Evolutionary conservation across 2,888 invertebrate genomes (phyloP).

Genomic region (Cartodere bifasciata): DNA sequence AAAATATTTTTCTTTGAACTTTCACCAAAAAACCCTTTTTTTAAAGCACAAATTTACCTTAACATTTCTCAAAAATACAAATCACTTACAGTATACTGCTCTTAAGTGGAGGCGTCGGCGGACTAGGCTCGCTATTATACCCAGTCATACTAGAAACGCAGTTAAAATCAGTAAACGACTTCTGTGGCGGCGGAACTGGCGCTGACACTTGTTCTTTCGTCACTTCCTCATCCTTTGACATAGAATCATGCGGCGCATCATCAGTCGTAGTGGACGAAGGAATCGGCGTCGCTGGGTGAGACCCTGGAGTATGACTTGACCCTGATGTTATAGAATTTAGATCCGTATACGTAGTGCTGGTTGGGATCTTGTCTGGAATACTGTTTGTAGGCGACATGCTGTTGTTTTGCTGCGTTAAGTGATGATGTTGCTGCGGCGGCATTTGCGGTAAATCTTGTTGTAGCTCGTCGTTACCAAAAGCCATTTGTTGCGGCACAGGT

Average conservation of each 20-base stretch:
- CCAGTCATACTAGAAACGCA: slow-evolving; percentile 34
- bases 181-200: slow-evolving; percentile 37
- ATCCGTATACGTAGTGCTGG: slow-evolving; percentile 32
- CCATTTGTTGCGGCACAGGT: slow-evolving; percentile 21
- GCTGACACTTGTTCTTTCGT: slow-evolving; percentile 27
- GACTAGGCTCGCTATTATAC: slow-evolving; percentile 25
- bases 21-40: too few species aligned
- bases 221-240: slow-evolving; percentile 27
- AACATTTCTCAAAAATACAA: too few species aligned
- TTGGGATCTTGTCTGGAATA: slow-evolving; percentile 32
- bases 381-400: slow-evolving; percentile 27
- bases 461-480: slow-evolving; percentile 29
- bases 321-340: slow-evolving; percentile 21
- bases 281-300: slow-evolving; percentile 33
- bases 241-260: slow-evolving; percentile 29
- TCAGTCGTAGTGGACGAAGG: slow-evolving; percentile 36
- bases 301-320: slow-evolving; percentile 24
- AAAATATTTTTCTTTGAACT: too few species aligned
- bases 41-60: too few species aligned
- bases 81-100: too few species aligned
- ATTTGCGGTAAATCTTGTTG: slow-evolving; percentile 14
- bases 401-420: slow-evolving; percentile 19
- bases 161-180: slow-evolving; percentile 33
- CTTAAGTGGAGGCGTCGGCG: slow-evolving; percentile 20
- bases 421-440: slow-evolving; percentile 17